Evolutionary conservation across 2,888 invertebrate genomes (phyloP).

Genomic region (Ctena decussata): DNA sequence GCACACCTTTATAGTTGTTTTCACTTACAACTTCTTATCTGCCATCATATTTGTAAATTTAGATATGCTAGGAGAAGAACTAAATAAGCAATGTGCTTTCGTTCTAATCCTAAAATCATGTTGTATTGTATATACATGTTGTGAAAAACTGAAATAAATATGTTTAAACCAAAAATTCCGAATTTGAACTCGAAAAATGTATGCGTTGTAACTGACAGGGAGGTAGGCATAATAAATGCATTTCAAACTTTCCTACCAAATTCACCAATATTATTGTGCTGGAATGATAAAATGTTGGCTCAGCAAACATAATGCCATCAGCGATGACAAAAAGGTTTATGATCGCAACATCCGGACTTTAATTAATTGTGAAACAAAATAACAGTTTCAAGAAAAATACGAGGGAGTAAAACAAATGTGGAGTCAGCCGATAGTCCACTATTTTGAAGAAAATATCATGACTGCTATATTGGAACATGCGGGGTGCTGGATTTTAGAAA

Average conservation of each 20-base stretch:
- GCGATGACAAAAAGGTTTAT: background rate
- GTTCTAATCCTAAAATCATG: too few relatives aligned
- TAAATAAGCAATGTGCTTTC: too few relatives aligned
- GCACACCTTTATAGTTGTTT: too few relatives aligned
- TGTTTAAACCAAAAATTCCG: background rate
- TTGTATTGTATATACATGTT: too few relatives aligned
- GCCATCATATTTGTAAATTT: too few relatives aligned
- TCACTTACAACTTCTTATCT: too few relatives aligned
- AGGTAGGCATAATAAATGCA: background rate
- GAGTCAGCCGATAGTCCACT: conserved; percentile 17
- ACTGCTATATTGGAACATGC: background rate
- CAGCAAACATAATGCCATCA: background rate
- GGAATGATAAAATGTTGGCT: background rate
- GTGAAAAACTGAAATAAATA: too few relatives aligned
- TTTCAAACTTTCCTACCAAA: background rate
- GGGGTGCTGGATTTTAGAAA: conserved; percentile 22
- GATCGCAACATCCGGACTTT: background rate
- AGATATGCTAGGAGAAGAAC: too few relatives aligned
- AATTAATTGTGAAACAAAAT: background rate
- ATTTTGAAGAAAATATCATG: conserved; percentile 20
- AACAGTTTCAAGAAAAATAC: background rate
- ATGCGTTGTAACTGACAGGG: background rate
- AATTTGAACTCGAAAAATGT: background rate
- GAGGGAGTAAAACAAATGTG: background rate
- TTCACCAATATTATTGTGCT: background rate